Percentiles rank a stretch among this genome's conserved stretches.
Conservation (phyloP, 2,888 invertebrate species). For the Agrotis segetum region DNA sequence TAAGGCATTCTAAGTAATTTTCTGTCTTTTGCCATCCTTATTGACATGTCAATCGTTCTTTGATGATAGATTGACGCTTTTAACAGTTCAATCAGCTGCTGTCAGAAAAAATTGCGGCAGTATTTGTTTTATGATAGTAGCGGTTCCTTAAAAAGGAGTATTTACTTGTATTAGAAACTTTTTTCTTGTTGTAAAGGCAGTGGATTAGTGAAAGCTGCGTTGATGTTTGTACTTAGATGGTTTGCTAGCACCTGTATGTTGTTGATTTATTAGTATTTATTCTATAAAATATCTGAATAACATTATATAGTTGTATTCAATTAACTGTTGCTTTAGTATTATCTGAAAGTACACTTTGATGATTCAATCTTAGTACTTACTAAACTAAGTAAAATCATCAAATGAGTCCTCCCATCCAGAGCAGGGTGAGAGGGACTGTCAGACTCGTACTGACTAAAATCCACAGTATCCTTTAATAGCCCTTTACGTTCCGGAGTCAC, state of each 20-base stretch:
- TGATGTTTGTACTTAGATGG: not conserved
- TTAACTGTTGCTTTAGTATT: not conserved
- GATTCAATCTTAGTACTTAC: too few species aligned
- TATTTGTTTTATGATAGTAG: constrained; percentile 24
- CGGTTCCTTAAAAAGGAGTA: constrained; percentile 34
- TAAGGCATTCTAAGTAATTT: constrained; percentile 60
- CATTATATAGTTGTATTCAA: not conserved
- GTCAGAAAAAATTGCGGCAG: constrained; percentile 28
- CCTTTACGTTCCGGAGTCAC: too few species aligned
- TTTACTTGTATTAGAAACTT: constrained; percentile 51
- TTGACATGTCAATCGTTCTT: constrained; percentile 50
- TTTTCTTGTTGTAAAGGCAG: constrained; percentile 8
- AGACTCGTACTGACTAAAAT: too few species aligned
- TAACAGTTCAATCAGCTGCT: constrained; percentile 35
- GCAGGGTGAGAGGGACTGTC: too few species aligned
- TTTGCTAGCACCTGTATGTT: constrained; percentile 12
- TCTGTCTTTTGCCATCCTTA: constrained; percentile 35
- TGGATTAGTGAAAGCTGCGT: constrained; percentile 21
- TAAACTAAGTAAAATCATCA: too few species aligned
- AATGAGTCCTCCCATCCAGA: too few species aligned
- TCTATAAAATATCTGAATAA: not conserved
- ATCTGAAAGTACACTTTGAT: not conserved
- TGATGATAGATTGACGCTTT: constrained; percentile 39
- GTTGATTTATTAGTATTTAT: constrained; percentile 7
- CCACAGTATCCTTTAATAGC: too few species aligned